phyloP scores from a whole-genome alignment of 2,888 invertebrate genomes.

The Pardosa pseudoannulata region DNA sequence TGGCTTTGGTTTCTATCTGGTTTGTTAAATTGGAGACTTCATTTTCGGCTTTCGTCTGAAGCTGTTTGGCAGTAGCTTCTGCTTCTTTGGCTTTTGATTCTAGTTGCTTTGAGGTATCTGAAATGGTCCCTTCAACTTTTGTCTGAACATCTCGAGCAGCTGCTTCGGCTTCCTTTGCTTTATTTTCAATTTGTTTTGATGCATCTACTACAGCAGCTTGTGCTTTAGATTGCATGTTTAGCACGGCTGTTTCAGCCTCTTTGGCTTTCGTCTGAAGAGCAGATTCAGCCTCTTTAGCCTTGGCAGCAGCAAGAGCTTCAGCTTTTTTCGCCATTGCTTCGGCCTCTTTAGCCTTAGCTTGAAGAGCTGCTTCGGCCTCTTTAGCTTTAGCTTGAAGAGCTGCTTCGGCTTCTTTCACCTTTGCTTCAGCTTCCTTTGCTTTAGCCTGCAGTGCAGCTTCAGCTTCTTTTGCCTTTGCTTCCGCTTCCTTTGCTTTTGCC shows the following conservation, averaged over 20 bases:
- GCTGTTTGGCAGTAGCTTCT: conserved; percentile 28
- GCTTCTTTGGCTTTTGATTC: conserved; percentile 47
- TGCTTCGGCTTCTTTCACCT: conserved; percentile 31
- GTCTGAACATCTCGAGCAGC: conserved; percentile 18
- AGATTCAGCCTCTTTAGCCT: conserved; percentile 31
- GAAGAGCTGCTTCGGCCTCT: background rate
- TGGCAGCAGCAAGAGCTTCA: conserved; percentile 42
- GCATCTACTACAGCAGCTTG: conserved; percentile 25
- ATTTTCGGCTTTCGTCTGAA: conserved; percentile 40
- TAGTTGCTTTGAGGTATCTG: conserved; percentile 28
- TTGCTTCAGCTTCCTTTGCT: conserved; percentile 27
- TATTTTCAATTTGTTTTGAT: conserved; percentile 16
- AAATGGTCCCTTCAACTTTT: conserved; percentile 30
- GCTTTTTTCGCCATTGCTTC: conserved; percentile 11
- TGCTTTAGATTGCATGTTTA: conserved; percentile 51
- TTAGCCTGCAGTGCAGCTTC: background rate
- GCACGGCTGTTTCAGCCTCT: conserved; percentile 48
- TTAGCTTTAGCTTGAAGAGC: conserved; percentile 18
- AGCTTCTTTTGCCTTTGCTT: conserved; percentile 41
- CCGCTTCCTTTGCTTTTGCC: conserved; percentile 31
- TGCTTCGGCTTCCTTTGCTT: conserved; percentile 17
- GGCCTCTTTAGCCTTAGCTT: conserved; percentile 35
- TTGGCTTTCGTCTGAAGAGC: conserved; percentile 43
- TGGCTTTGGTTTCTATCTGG: conserved; percentile 23
- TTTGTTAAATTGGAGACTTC: conserved; percentile 4